Conservation (phyloP, 2,113 vertebrate genomes). For the Bungarus multicinctus region DNA sequence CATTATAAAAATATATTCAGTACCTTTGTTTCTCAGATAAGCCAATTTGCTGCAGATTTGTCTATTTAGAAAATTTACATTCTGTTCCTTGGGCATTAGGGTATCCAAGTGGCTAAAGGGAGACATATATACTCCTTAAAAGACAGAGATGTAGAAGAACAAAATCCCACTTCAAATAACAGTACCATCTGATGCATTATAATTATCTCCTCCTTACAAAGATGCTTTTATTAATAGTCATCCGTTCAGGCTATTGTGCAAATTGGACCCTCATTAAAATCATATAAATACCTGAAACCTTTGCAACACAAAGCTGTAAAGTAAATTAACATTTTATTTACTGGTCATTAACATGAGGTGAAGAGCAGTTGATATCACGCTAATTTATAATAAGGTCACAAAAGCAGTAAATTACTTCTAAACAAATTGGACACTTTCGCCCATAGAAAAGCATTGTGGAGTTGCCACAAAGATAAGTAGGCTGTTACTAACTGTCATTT, state of each 20-base stretch:
- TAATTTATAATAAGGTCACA: constrained; percentile 52
- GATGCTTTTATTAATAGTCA: constrained; percentile 37
- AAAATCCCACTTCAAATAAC: neutral
- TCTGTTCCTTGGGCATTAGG: neutral
- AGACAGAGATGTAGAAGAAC: constrained; percentile 3
- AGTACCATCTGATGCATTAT: constrained; percentile 5
- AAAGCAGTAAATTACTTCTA: constrained; percentile 52
- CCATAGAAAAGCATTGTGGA: constrained; percentile 20
- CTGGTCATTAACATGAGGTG: constrained; percentile 56
- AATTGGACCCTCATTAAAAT: constrained; percentile 60
- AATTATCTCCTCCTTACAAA: constrained; percentile 31
- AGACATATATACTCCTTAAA: neutral
- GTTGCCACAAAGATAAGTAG: neutral
- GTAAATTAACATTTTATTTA: constrained; percentile 64
- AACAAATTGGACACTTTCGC: constrained; percentile 38
- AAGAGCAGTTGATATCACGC: constrained; percentile 55
- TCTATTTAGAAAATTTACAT: neutral
- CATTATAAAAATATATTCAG: neutral
- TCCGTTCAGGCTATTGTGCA: constrained; percentile 15
- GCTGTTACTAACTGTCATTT: neutral
- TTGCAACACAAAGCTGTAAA: constrained; percentile 53
- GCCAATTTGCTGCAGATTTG: neutral
- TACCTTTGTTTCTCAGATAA: neutral
- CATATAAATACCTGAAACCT: constrained; percentile 55
- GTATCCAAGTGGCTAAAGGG: neutral